Conservation (phyloP, 64 coral and sea anemone species). For the Actinia equina region DNA sequence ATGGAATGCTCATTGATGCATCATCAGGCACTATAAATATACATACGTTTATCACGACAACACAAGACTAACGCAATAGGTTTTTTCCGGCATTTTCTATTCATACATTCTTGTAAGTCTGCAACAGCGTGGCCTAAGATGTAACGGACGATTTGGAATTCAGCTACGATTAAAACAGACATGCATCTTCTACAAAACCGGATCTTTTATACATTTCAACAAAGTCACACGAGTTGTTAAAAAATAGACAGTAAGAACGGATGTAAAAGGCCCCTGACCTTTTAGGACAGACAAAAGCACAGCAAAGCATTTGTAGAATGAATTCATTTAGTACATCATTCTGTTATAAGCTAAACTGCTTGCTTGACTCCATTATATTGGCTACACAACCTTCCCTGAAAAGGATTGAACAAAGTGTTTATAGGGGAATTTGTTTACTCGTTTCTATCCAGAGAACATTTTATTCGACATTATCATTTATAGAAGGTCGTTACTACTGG, state of each 20-base stretch:
- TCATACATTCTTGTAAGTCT: not conserved
- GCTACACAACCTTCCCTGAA: too few species aligned
- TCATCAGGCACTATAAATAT: not conserved
- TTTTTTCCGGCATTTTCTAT: conserved; percentile 12
- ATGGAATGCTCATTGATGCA: not conserved
- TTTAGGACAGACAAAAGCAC: not conserved
- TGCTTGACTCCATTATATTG: too few species aligned
- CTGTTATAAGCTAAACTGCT: too few species aligned
- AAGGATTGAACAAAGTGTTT: too few species aligned
- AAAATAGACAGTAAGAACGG: not conserved
- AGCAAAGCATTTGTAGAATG: not conserved
- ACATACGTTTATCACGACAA: not conserved
- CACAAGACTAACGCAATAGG: not conserved
- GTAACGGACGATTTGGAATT: not conserved
- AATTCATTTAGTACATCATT: too few species aligned
- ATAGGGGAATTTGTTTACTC: too few species aligned
- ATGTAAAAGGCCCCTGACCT: not conserved
- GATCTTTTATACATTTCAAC: not conserved
- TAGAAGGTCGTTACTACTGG: not conserved
- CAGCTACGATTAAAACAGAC: too few species aligned
- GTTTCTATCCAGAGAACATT: too few species aligned
- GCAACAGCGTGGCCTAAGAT: not conserved
- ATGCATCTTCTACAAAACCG: too few species aligned
- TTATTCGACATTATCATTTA: too few species aligned
- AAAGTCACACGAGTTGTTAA: too few species aligned